phyloP scores from a whole-genome alignment of 1,140 invertebrate species.

The Calliphora vicina region DNA sequence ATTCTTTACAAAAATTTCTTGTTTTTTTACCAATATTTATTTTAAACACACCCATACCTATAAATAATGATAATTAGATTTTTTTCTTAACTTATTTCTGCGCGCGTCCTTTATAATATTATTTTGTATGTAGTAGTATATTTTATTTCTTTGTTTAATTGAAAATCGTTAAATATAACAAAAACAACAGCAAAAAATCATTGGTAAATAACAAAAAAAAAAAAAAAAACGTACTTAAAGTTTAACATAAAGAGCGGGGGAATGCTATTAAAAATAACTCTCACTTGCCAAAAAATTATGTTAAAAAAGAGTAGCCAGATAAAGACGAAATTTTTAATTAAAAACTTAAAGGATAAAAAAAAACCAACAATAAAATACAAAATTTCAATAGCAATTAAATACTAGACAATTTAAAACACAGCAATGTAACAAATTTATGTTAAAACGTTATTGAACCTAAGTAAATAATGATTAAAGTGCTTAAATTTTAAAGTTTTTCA shows the following conservation, averaged over 20 bases:
- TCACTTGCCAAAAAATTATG: not conserved
- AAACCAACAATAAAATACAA: no score
- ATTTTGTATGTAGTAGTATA: not conserved
- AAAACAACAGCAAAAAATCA: not conserved
- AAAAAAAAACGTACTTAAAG: not conserved
- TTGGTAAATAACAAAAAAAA: not conserved
- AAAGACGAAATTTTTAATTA: not conserved
- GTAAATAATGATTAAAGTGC: no score
- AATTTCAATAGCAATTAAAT: no score
- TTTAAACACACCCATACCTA: not conserved
- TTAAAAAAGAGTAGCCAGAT: not conserved
- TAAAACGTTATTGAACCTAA: no score
- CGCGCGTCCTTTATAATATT: not conserved
- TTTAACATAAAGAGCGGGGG: constrained; percentile 3
- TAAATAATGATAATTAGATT: not conserved
- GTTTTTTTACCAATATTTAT: not conserved
- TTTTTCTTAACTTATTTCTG: constrained; percentile 2
- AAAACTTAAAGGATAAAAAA: not conserved
- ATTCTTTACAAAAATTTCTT: no score
- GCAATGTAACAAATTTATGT: no score
- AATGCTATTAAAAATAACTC: not conserved
- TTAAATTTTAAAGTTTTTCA: no score
- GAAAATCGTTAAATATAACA: not conserved
- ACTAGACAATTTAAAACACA: no score
- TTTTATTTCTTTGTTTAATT: constrained; percentile 11